phyloP scores from a whole-genome alignment of 1,140 invertebrate genomes.

The Centruroides vittatus region DNA sequence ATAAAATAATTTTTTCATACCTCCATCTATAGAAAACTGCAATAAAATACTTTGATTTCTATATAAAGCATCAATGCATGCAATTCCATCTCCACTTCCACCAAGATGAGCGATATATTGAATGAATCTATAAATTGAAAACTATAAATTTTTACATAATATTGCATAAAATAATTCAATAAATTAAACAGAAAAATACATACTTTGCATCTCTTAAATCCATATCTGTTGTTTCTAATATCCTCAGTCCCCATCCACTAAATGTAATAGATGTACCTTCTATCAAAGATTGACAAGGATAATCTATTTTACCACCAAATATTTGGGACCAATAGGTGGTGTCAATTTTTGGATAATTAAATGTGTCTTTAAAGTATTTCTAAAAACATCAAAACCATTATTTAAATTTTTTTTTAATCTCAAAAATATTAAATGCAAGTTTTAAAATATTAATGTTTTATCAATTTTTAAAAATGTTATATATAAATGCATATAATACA shows the following conservation, averaged over 20 bases:
- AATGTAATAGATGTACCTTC: conserved; percentile 23
- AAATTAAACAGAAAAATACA: not conserved
- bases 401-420: not conserved
- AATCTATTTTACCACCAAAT: conserved; percentile 5
- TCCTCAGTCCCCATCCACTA: conserved; percentile 25
- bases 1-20: not conserved
- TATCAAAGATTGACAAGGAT: conserved; percentile 8
- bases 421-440: not conserved
- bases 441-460: too few relatives aligned
- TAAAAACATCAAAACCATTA: not conserved
- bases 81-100: conserved; percentile 11
- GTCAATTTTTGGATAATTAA: conserved; percentile 5
- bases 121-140: conserved; percentile 8
- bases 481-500: too few relatives aligned
- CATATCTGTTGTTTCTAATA: conserved; percentile 28
- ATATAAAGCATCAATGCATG: conserved; percentile 7
- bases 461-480: too few relatives aligned
- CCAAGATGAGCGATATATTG: conserved; percentile 13
- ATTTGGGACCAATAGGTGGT: conserved; percentile 11
- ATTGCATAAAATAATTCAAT: not conserved
- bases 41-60: conserved; percentile 13
- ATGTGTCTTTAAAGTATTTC: conserved; percentile 9
- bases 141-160: not conserved
- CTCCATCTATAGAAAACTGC: conserved; percentile 12
- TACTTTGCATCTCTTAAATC: conserved; percentile 31